Evolutionary conservation across 2,113 vertebrate genomes (phyloP).

Genomic region (Halichoerus grypus): DNA sequence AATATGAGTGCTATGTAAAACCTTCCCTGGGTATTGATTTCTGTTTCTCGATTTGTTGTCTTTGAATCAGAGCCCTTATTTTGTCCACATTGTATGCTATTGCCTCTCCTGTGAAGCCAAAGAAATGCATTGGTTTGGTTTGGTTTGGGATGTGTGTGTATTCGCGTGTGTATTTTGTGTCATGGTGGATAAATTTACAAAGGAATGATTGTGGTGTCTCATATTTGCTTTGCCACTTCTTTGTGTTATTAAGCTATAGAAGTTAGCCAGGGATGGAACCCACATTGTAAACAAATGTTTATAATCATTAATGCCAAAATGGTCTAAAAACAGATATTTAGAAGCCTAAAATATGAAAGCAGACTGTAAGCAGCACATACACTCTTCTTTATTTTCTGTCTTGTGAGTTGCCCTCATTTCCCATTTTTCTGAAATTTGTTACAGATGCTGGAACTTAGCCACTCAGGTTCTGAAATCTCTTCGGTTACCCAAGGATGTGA

Average conservation of each 20-base stretch:
- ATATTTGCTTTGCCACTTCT: conserved; percentile 16
- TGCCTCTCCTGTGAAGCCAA: conserved; percentile 54
- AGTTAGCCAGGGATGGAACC: conserved; percentile 4
- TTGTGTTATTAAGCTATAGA: conserved; percentile 41
- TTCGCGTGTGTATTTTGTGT: background rate
- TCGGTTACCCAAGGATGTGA: background rate
- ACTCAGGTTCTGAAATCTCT: background rate
- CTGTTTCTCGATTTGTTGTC: conserved; percentile 70
- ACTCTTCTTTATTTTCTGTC: background rate
- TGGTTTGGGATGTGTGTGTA: background rate
- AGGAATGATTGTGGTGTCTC: background rate
- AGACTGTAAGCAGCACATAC: background rate
- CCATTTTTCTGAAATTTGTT: conserved; percentile 40
- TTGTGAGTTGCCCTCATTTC: background rate
- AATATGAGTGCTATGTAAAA: conserved; percentile 46
- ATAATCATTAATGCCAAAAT: conserved; percentile 57
- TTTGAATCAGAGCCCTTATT: conserved; percentile 71
- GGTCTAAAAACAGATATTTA: conserved; percentile 30
- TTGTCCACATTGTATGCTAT: conserved; percentile 20
- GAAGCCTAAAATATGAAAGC: background rate
- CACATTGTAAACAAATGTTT: conserved; percentile 35
- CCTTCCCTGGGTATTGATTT: conserved; percentile 71
- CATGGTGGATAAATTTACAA: conserved; percentile 4
- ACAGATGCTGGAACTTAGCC: conserved; percentile 5
- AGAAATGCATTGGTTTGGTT: conserved; percentile 28